Evolutionary conservation across 1,140 invertebrate species (phyloP).

Genomic region (Solenopsis invicta): DNA sequence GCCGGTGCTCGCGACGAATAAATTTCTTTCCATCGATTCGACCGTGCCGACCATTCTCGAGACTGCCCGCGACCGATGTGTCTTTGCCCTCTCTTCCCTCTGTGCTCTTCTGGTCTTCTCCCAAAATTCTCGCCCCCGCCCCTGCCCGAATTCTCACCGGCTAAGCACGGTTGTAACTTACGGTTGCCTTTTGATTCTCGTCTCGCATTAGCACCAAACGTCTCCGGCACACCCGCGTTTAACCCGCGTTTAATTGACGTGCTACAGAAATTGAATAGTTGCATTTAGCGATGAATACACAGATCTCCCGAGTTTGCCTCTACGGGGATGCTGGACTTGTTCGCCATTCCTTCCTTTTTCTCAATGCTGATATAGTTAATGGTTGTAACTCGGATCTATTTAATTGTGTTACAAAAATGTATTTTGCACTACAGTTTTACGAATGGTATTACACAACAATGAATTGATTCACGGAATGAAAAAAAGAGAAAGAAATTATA

Average conservation of each 20-base stretch:
- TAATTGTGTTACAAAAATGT: not conserved
- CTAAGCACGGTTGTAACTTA: not conserved
- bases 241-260: not conserved
- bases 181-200: not conserved
- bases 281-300: not conserved
- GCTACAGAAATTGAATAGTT: not conserved
- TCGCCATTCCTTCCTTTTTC: not conserved
- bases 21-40: slow-evolving; percentile 66
- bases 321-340: not conserved
- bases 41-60: slow-evolving; percentile 44
- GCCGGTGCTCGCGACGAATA: slow-evolving; percentile 62
- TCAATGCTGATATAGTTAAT: not conserved
- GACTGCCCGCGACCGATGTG: slow-evolving; percentile 35
- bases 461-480: not conserved
- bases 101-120: not conserved
- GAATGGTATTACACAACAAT: not conserved
- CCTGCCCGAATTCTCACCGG: not conserved
- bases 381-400: not conserved
- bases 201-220: not conserved
- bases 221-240: not conserved
- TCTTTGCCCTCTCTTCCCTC: not conserved
- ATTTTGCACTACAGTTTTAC: not conserved
- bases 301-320: not conserved
- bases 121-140: slow-evolving; percentile 41
- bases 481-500: not conserved